Base-by-base conservation (phyloP, 2,113 vertebrate species). In the Strigops habroptila region DNA sequence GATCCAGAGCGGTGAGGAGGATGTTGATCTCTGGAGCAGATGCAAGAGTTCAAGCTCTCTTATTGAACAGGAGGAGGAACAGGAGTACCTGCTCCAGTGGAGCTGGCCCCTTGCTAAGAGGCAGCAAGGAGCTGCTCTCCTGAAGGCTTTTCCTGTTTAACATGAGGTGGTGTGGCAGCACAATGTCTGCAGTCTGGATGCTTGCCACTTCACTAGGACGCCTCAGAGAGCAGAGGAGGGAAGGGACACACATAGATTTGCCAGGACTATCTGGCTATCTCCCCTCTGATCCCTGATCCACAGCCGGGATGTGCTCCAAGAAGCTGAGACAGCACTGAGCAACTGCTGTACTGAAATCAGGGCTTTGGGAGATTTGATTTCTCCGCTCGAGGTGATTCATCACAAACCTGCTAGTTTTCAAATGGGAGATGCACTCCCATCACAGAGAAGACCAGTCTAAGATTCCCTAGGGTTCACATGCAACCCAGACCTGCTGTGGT, bases 11-110 rank as follows among this genome's bases (percentile, higher is more conserved):
- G 6, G 69, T 17, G 83, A 1, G 86, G 87, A 82, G 82, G 84
- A 93, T 51, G 90, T 80, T 30, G 65, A 92, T 91, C 85, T 94
- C 91, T 5, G 12, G 70, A 91, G 93, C 6, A 3, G 86, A 1
- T 48, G 65, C 55, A 73, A 49, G 76, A 94, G 95, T 83, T 95
- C 79, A 68, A 44, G 89, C 65, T 92, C 92, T 62, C 86, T 76
- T 87, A 91, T 44, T 21, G 3, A 73, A 88, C 52, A n/a, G 55
- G 64, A n/a, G 62, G 55, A 75, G 44, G 80, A 82, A 68, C 0
- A 1, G 59, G 44, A 82, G 78, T 71, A 96, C 86, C 92, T 91
- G 92, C 65, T 86, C 59, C 0, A 3, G 57, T 9, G 6, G 48
- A 59, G 87, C 23, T 30, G 48, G 55, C 14, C 28, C 60, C 57